These are phyloP conservation scores for Mystacides longicornis DNA, from an alignment of 2,888 invertebrate genomes.

Conservation along the genomic window DNA sequence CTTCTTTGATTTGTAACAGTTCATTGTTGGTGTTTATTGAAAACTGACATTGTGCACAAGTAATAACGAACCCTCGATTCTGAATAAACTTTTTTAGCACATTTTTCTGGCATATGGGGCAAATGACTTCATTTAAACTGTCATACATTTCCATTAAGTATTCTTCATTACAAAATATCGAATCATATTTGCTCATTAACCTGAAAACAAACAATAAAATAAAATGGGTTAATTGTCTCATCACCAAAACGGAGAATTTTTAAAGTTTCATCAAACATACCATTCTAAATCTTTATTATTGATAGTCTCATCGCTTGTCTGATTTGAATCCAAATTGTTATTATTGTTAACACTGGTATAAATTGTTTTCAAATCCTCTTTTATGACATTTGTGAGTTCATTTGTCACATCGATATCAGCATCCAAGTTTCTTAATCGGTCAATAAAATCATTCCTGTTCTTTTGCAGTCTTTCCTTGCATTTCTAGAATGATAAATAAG, in stretches of 20 bases:
- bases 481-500: slow-evolving; percentile 15
- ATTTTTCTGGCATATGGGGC: slow-evolving; percentile 36
- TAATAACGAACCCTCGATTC: slow-evolving; percentile 20
- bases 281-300: slow-evolving; percentile 23
- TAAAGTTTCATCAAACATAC: too few relatives aligned
- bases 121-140: slow-evolving; percentile 31
- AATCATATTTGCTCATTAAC: slow-evolving; percentile 31
- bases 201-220: slow-evolving; percentile 28
- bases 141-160: slow-evolving; percentile 29
- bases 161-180: slow-evolving; percentile 29
- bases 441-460: slow-evolving; percentile 21
- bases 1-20: slow-evolving; percentile 28
- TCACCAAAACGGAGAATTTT: too few relatives aligned
- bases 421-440: slow-evolving; percentile 15
- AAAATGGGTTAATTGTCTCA: too few relatives aligned
- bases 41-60: slow-evolving; percentile 31
- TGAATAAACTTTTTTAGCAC: slow-evolving; percentile 26
- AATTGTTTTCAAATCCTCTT: slow-evolving; percentile 18
- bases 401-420: slow-evolving; percentile 16
- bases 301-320: slow-evolving; percentile 9
- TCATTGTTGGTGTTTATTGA: slow-evolving; percentile 27
- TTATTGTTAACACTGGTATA: not conserved
- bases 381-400: slow-evolving; percentile 17
- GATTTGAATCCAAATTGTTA: not conserved
- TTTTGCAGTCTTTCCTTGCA: slow-evolving; percentile 22